Base-by-base conservation (phyloP, 2,888 invertebrate species). In the Elaeidobius kamerunicus region DNA sequence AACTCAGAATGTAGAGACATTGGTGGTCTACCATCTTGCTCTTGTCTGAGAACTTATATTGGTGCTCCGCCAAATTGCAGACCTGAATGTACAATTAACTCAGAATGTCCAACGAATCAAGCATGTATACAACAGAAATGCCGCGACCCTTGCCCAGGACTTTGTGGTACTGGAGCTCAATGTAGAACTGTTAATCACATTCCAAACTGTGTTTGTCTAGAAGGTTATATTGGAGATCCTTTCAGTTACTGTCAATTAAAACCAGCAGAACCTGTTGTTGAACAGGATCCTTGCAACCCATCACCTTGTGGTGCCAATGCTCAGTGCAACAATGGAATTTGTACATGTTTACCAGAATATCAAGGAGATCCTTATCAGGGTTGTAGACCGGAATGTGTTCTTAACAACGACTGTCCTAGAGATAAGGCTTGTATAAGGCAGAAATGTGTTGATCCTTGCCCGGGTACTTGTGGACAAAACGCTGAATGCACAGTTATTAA, bases 121-220 rank as follows among this genome's bases (percentile, higher is more conserved):
- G 87, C 90, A 43, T 91, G 91, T 71, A 81, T 87, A 42, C 82
- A 84, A 69, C 82, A 84, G 64, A 85, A 84, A 71, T 90, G 90
- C 69, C 76, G 78, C 40, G 85, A 90, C 67, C 90, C 90, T 41
- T 91, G 90, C 65, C 78, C 80, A 43, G 87, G 86, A 30, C 81
- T 85, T 36, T 89, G 89, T 69, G 89, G 88, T 40, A 68, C 81
- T 47, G 79, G 84, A 65, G 84, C 90, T 14, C 74, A 82, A 56
- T 92, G 91, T 69, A 80, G 78, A 60, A 86, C 86, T 32, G 78
- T 84, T 59, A 86, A 85, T 67, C 90, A 91, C 68, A 81, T 83
- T 60, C 88, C 90, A 47, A 77, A 84, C 57, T 91, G 90, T 66
- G 82, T 81, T 61, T 90, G 89, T 69, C 77, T 76, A 61, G 79